Conservation (phyloP, 2,888 invertebrate species). For the Leucophora obtusa region DNA sequence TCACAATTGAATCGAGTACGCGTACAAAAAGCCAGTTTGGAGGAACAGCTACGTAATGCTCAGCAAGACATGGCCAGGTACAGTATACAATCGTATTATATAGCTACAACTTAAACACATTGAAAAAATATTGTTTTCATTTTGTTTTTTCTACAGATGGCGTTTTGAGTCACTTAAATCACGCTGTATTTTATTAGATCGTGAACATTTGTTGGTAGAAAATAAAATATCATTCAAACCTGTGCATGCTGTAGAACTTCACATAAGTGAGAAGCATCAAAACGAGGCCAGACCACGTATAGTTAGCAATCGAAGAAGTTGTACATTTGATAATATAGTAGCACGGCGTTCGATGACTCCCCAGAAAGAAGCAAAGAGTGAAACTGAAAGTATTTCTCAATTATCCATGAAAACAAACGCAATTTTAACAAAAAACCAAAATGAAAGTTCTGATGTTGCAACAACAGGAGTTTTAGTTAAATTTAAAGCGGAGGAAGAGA, state of each 20-base stretch:
- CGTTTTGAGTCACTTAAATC: slow-evolving; percentile 77
- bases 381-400: slow-evolving; percentile 13
- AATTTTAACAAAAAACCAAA: not conserved
- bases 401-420: not conserved
- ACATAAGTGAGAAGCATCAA: slow-evolving; percentile 69
- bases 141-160: slow-evolving; percentile 72
- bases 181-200: slow-evolving; percentile 75
- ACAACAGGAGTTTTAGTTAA: not conserved
- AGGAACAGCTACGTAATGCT: slow-evolving; percentile 73
- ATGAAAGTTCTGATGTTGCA: not conserved
- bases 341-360: slow-evolving; percentile 28
- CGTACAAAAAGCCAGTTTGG: slow-evolving; percentile 75
- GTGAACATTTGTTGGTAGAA: slow-evolving; percentile 75
- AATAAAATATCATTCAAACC: slow-evolving; percentile 74
- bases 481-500: not conserved
- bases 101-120: not conserved
- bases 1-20: slow-evolving; percentile 73
- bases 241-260: slow-evolving; percentile 70
- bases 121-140: not conserved
- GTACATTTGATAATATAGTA: slow-evolving; percentile 28
- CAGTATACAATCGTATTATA: not conserved
- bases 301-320: slow-evolving; percentile 44
- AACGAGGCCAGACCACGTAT: slow-evolving; percentile 71
- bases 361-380: slow-evolving; percentile 3
- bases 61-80: slow-evolving; percentile 77